A percentile compares a stretch with the other conserved stretches of the same genome.
These are phyloP conservation scores for Branchipolynoe longqiensis DNA, from an alignment of 2,888 invertebrate genomes.

Conservation along the genomic window DNA sequence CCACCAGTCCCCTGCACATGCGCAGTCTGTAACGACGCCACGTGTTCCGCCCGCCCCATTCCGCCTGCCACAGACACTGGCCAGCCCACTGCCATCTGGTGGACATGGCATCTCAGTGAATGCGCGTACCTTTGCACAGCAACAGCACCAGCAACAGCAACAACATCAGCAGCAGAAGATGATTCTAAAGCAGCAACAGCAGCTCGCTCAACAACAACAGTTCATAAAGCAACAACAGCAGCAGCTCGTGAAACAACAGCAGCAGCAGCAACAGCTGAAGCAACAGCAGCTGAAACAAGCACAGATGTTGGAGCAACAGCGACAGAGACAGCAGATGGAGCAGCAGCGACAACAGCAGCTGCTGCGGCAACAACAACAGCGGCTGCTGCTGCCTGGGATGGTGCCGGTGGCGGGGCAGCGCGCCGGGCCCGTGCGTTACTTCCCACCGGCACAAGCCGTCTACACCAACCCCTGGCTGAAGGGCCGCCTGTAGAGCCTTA, in stretches of 20 bases:
- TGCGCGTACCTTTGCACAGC: neutral
- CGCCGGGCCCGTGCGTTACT: conserved; percentile 12
- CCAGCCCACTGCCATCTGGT: too few species aligned
- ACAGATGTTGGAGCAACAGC: neutral
- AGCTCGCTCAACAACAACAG: neutral
- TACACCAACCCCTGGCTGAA: conserved; percentile 14
- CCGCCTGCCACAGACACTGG: too few species aligned
- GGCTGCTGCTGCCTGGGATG: neutral
- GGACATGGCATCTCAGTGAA: neutral
- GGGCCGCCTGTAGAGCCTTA: conserved; percentile 20
- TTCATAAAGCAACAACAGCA: conserved; percentile 6
- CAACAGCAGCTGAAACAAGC: conserved; percentile 28
- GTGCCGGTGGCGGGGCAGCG: neutral
- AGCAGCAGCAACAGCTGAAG: conserved; percentile 18
- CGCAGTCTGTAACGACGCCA: too few species aligned
- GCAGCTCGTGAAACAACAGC: conserved; percentile 15
- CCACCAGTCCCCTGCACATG: neutral
- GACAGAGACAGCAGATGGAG: neutral
- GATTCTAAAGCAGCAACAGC: neutral
- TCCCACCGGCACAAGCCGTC: neutral
- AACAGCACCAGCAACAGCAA: too few species aligned
- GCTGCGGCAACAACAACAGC: conserved; percentile 13
- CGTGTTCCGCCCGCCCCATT: too few species aligned
- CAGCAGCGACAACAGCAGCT: conserved; percentile 35
- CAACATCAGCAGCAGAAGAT: conserved; percentile 39